Conservation (phyloP, 1,140 invertebrate species). For the Hirudo medicinalis region DNA sequence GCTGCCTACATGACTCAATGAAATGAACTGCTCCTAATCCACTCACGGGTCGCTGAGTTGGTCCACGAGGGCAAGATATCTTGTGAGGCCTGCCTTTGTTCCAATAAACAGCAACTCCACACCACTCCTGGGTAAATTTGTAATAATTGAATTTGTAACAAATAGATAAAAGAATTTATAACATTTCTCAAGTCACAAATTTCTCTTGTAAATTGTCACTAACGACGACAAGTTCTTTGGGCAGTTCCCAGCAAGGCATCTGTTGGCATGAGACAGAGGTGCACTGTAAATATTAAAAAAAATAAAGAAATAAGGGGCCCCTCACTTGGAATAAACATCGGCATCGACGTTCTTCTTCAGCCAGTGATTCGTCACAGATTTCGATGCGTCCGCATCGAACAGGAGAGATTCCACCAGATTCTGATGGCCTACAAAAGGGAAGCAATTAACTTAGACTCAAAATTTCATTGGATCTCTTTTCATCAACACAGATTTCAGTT, state of each 20-base stretch:
- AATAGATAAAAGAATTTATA: too few relatives aligned
- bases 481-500: too few relatives aligned
- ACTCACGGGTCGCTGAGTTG: conserved; percentile 26
- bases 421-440: conserved; percentile 15
- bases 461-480: too few relatives aligned
- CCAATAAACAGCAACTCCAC: conserved; percentile 31
- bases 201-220: too few relatives aligned
- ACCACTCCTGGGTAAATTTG: conserved; percentile 21
- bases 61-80: conserved; percentile 23
- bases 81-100: conserved; percentile 30
- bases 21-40: neutral
- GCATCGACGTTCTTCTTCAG: conserved; percentile 16
- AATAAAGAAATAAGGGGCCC: too few relatives aligned
- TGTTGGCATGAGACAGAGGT: too few relatives aligned
- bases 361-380: conserved; percentile 10
- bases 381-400: conserved; percentile 19
- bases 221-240: too few relatives aligned
- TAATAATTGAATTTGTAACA: neutral
- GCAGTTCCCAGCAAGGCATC: too few relatives aligned
- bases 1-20: neutral
- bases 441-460: too few relatives aligned
- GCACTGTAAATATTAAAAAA: too few relatives aligned
- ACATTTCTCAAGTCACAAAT: too few relatives aligned
- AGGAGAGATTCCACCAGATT: conserved; percentile 17
- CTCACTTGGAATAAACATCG: too few relatives aligned